phyloP scores from a whole-genome alignment of 2,797 vertebrate genomes.

The Synanceia verrucosa region DNA sequence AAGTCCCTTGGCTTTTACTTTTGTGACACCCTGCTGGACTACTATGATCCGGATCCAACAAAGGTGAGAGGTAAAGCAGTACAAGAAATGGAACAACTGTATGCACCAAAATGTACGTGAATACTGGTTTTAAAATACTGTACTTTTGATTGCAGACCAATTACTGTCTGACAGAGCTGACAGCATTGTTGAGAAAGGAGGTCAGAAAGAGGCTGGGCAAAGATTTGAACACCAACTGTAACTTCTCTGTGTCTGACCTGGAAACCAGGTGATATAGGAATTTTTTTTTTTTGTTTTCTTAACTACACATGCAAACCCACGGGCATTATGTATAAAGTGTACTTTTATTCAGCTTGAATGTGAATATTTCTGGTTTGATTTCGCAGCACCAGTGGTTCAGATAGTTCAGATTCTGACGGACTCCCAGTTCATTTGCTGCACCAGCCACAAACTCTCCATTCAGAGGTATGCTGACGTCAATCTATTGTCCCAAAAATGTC shows the following conservation, averaged over 20 bases:
- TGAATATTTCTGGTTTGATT: conserved; percentile 32
- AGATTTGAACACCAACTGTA: conserved; percentile 69
- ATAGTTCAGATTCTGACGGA: conserved; percentile 90
- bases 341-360: not conserved
- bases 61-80: conserved; percentile 81
- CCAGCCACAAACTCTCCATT: conserved; percentile 44
- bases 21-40: conserved; percentile 94
- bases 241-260: conserved; percentile 85
- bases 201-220: conserved; percentile 76
- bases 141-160: conserved; percentile 73
- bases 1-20: conserved; percentile 89
- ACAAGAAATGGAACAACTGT: not conserved
- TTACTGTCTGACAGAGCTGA: conserved; percentile 85
- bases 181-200: conserved; percentile 73
- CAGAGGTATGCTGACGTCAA: conserved; percentile 44
- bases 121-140: not conserved
- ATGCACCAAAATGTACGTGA: not conserved
- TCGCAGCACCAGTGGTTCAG: conserved; percentile 91
- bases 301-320: not conserved
- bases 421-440: conserved; percentile 81
- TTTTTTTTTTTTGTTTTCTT: not conserved
- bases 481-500: not conserved
- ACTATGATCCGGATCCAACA: conserved; percentile 87
- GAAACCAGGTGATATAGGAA: conserved; percentile 88
- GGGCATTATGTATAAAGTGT: not conserved